Conservation (phyloP, 1,140 invertebrate species). For the Drosophila murphyi region DNA sequence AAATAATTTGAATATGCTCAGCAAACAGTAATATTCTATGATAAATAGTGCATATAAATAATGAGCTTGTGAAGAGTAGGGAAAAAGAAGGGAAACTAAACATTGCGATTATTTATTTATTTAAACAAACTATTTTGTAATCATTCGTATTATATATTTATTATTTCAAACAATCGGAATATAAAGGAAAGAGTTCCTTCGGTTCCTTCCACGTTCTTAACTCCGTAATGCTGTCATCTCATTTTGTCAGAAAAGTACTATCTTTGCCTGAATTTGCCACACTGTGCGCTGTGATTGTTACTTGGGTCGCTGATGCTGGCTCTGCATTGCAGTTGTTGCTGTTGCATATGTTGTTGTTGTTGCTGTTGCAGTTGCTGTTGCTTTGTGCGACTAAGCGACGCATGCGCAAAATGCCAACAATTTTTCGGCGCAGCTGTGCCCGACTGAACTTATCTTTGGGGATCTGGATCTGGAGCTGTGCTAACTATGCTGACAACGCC, state of each 20-base stretch:
- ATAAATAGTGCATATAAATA: too few relatives aligned
- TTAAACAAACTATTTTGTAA: not conserved
- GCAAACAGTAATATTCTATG: too few relatives aligned
- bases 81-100: too few relatives aligned
- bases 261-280: not conserved
- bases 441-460: slow-evolving; percentile 74
- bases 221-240: too few relatives aligned
- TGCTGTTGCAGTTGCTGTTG: slow-evolving; percentile 15
- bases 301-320: not conserved
- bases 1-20: too few relatives aligned
- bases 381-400: slow-evolving; percentile 42
- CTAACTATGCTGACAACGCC: slow-evolving; percentile 76
- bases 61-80: too few relatives aligned
- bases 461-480: slow-evolving; percentile 73
- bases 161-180: too few relatives aligned
- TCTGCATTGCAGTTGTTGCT: slow-evolving; percentile 10
- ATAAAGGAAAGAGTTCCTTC: too few relatives aligned
- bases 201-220: too few relatives aligned
- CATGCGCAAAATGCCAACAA: slow-evolving; percentile 79
- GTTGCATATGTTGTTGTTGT: slow-evolving; percentile 4
- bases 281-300: slow-evolving; percentile 46
- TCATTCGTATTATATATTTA: too few relatives aligned
- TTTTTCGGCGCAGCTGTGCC: slow-evolving; percentile 77
- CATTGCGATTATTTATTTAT: not conserved
- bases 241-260: not conserved